Conservation (phyloP, 2,888 invertebrate genomes). For the Serrognathus titanus region DNA sequence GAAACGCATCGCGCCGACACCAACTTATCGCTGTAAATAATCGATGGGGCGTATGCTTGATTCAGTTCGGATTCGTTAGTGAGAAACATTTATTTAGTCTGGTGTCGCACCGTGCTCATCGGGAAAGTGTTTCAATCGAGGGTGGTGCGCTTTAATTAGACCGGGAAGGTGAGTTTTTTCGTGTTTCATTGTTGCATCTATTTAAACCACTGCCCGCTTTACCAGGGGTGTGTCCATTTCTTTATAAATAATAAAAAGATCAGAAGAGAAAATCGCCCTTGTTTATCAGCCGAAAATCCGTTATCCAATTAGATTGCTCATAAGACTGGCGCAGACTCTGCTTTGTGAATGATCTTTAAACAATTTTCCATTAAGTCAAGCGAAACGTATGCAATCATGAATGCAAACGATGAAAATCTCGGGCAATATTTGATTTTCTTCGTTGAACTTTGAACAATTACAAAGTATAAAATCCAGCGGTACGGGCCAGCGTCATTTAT, state of each 20-base stretch:
- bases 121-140: constrained; percentile 20
- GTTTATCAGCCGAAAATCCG: constrained; percentile 3
- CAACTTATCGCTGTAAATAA: constrained; percentile 15
- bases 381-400: no score
- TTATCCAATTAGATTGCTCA: constrained; percentile 11
- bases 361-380: no score
- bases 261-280: no score
- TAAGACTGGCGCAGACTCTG: not conserved
- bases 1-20: constrained; percentile 2
- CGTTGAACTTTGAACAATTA: constrained; percentile 14
- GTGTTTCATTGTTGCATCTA: no score
- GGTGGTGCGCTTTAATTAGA: not conserved
- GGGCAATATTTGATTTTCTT: not conserved
- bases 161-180: no score
- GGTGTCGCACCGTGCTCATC: constrained; percentile 25
- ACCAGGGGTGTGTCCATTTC: constrained; percentile 7
- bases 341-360: no score
- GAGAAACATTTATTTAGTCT: constrained; percentile 22
- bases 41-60: constrained; percentile 44
- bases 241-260: no score
- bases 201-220: not conserved
- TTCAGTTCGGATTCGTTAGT: constrained; percentile 29
- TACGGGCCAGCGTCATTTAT: constrained; percentile 11
- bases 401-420: no score
- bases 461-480: constrained; percentile 12